Evolutionary conservation across 37 sponge, comb jelly and placozoan genomes (phyloP).

Genomic region (Spongilla lacustris): DNA sequence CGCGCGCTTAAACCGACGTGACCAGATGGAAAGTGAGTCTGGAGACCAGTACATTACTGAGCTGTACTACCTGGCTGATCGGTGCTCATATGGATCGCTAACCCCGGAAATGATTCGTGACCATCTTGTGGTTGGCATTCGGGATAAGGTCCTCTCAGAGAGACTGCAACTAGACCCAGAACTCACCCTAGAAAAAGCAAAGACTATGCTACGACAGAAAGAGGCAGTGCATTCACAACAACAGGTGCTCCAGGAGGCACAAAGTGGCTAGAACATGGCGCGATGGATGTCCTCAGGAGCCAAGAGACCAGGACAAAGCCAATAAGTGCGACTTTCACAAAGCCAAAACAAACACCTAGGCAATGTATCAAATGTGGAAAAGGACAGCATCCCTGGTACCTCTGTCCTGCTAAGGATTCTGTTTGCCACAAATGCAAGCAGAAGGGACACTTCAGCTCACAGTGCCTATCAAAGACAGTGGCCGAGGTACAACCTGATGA

Average conservation of each 20-base stretch:
- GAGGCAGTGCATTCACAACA: slow-evolving; percentile 41
- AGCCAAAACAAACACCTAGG: background rate
- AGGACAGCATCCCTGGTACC: background rate
- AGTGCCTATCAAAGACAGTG: slow-evolving; percentile 34
- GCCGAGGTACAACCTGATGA: background rate
- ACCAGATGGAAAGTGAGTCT: slow-evolving; percentile 8
- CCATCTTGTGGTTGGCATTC: slow-evolving; percentile 40
- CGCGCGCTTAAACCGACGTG: slow-evolving; percentile 31
- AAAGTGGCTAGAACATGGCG: background rate
- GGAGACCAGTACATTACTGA: slow-evolving; percentile 29
- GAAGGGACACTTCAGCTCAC: slow-evolving; percentile 24
- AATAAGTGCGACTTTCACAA: background rate
- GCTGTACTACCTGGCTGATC: slow-evolving; percentile 22
- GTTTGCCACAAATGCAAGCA: slow-evolving; percentile 33
- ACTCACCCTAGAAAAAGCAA: slow-evolving; percentile 48
- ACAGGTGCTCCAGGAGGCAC: background rate
- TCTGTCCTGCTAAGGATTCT: slow-evolving; percentile 42
- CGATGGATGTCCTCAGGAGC: background rate
- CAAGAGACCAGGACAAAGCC: background rate
- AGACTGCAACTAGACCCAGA: slow-evolving; percentile 37
- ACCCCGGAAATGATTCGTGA: slow-evolving; percentile 22
- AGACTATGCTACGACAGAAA: slow-evolving; percentile 33
- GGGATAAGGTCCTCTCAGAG: slow-evolving; percentile 29
- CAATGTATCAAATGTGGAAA: slow-evolving; percentile 20
- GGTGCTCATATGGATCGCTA: slow-evolving; percentile 30